These are phyloP conservation scores for Idaea aversata DNA, from an alignment of 2,888 invertebrate species.

Conservation along the genomic window DNA sequence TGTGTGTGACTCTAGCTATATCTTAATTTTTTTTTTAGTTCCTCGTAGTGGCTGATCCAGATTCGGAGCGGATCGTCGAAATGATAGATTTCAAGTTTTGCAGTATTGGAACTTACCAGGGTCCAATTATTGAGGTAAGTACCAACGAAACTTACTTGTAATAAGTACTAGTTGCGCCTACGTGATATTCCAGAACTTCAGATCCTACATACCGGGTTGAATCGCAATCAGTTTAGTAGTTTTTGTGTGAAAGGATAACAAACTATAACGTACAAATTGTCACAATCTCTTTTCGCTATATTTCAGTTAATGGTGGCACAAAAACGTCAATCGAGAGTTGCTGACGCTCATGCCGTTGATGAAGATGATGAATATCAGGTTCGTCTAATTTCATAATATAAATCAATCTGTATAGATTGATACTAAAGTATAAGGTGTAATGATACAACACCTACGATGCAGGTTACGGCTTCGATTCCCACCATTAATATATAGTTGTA, in stretches of 20 bases:
- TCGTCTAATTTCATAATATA: constrained; percentile 5
- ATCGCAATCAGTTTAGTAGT: no score
- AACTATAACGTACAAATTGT: neutral
- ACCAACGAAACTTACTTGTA: no score
- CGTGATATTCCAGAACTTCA: neutral
- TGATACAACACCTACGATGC: no score
- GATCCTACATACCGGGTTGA: no score
- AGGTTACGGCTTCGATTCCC: no score
- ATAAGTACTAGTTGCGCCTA: no score
- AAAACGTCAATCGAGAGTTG: constrained; percentile 31
- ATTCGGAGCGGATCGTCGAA: constrained; percentile 58
- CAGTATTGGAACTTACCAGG: constrained; percentile 45
- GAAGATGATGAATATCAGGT: constrained; percentile 61
- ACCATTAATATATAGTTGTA: no score
- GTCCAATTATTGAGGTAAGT: constrained; percentile 54
- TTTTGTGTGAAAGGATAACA: no score
- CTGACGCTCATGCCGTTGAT: constrained; percentile 34
- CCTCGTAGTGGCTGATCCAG: constrained; percentile 57
- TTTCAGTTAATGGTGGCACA: constrained; percentile 48
- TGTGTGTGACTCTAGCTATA: no score
- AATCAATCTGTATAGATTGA: no score
- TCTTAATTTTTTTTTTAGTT: constrained; percentile 39
- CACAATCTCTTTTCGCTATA: neutral
- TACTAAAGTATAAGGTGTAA: no score
- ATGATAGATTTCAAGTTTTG: constrained; percentile 62